These are phyloP conservation scores for Brassicogethes aeneus DNA, from an alignment of 2,888 invertebrate genomes.

Conservation along the genomic window DNA sequence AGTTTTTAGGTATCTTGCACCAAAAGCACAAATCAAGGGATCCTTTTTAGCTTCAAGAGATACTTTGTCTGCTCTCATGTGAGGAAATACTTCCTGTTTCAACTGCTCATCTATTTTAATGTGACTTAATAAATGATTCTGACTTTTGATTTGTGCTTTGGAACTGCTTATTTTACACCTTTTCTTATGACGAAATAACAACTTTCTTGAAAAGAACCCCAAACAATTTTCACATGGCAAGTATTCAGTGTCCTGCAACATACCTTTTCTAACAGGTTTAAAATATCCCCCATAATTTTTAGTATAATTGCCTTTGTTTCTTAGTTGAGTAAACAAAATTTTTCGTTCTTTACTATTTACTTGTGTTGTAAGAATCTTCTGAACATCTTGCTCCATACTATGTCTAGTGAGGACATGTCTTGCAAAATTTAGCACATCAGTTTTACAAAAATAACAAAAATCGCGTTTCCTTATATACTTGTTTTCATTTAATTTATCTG, in stretches of 20 bases:
- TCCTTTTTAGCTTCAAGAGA: conserved; percentile 14
- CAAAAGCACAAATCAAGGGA: conserved; percentile 15
- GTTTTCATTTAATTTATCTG: too few species aligned
- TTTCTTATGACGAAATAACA: conserved; percentile 9
- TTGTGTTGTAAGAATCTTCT: too few species aligned
- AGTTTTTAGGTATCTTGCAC: conserved; percentile 13
- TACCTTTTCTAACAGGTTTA: conserved; percentile 6
- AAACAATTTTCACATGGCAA: conserved; percentile 8
- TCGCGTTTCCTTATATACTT: too few species aligned
- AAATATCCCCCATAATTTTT: neutral
- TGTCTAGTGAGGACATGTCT: too few species aligned
- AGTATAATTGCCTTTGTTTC: conserved; percentile 9
- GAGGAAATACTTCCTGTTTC: conserved; percentile 11
- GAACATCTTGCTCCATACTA: too few species aligned
- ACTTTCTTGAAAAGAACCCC: conserved; percentile 6
- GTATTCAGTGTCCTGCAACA: neutral
- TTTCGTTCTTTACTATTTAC: conserved; percentile 1
- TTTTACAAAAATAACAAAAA: too few species aligned
- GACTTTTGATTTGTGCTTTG: conserved; percentile 3
- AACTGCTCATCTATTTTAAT: conserved; percentile 7
- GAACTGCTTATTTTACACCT: conserved; percentile 4
- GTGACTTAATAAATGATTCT: conserved; percentile 5
- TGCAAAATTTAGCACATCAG: too few species aligned
- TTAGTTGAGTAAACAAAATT: conserved; percentile 4
- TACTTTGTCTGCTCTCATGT: conserved; percentile 14